Percentiles rank a stretch among this genome's conserved stretches.
These are phyloP conservation scores for Capreolus pygargus DNA, from an alignment of 2,113 vertebrate genomes.

Conservation along the genomic window DNA sequence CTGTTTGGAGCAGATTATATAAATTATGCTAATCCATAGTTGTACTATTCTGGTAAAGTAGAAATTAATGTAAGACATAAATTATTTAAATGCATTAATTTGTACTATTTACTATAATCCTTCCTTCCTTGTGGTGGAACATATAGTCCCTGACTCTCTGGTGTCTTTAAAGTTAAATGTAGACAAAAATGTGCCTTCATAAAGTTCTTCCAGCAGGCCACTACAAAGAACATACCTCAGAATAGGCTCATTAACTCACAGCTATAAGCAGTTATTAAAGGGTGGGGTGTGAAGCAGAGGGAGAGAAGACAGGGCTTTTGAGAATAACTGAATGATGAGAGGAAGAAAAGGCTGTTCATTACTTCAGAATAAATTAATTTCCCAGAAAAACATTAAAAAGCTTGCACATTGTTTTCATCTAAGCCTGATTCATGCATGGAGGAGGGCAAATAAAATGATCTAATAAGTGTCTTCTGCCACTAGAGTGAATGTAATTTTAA, in stretches of 20 bases:
- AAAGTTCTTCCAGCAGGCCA: not conserved
- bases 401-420: not conserved
- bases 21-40: not conserved
- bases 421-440: not conserved
- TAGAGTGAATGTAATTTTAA: not conserved
- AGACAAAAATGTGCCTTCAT: not conserved
- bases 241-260: not conserved
- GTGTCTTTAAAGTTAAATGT: constrained; percentile 8
- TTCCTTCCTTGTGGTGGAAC: not conserved
- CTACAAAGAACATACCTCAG: not conserved
- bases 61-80: not conserved
- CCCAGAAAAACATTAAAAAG: not conserved
- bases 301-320: not conserved
- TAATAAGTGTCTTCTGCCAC: not conserved
- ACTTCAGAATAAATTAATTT: constrained; percentile 4
- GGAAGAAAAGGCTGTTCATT: not conserved
- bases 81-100: not conserved
- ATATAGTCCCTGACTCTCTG: not conserved
- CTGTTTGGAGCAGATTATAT: not conserved
- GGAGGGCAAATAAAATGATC: not conserved
- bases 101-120: not conserved
- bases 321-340: not conserved
- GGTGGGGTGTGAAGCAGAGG: no score
- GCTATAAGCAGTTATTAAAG: not conserved
- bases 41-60: not conserved